These are phyloP conservation scores for Polydrusus cervinus DNA, from an alignment of 2,888 invertebrate species.

Conservation along the genomic window DNA sequence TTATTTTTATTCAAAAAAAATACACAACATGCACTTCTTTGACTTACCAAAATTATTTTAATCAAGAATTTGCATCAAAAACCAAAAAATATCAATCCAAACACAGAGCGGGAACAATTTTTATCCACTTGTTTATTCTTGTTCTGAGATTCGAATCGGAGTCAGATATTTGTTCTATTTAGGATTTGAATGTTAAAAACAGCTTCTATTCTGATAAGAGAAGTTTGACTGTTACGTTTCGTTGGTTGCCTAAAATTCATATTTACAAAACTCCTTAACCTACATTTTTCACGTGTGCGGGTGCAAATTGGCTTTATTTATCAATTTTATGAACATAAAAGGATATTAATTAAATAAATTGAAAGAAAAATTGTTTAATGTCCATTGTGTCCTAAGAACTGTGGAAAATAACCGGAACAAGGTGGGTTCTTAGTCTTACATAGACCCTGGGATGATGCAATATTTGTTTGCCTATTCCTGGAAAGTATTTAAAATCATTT, in stretches of 20 bases:
- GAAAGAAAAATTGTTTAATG: neutral
- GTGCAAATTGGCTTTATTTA: neutral
- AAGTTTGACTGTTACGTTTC: too few relatives aligned
- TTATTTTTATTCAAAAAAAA: too few relatives aligned
- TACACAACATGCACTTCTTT: too few relatives aligned
- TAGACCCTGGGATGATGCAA: neutral
- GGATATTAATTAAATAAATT: conserved; percentile 9
- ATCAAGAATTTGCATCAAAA: too few relatives aligned
- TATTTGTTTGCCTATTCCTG: neutral
- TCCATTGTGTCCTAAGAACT: neutral
- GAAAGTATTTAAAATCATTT: neutral
- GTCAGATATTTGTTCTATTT: neutral
- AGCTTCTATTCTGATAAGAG: neutral
- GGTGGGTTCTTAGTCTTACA: conserved; percentile 15
- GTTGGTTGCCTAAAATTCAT: neutral
- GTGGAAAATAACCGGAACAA: neutral
- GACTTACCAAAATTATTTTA: too few relatives aligned
- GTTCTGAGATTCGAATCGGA: too few relatives aligned
- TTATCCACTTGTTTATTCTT: too few relatives aligned
- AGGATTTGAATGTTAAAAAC: neutral
- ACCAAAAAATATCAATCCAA: too few relatives aligned
- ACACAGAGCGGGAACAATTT: too few relatives aligned
- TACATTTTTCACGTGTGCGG: conserved; percentile 15
- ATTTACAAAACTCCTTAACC: conserved; percentile 8
- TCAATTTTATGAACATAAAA: neutral